Base-by-base conservation (phyloP, 2,888 invertebrate species). In the Athetis lepigone region DNA sequence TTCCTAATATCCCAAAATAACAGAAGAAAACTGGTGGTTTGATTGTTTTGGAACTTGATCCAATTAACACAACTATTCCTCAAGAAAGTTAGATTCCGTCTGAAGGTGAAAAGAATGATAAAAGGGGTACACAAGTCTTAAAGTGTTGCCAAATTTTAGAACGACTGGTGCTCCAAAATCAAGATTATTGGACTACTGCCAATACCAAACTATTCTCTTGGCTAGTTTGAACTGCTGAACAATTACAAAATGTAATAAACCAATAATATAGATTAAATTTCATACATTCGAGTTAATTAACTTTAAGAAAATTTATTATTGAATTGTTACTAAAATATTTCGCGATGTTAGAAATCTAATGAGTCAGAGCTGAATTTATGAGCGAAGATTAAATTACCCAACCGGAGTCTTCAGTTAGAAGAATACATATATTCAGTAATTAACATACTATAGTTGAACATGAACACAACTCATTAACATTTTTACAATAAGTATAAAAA, bases 31-130 rank as follows among this genome's bases (percentile, higher is more conserved):
- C 49, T 52, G 25, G 29, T n/a, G 21, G 0, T 21, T 49, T 23
- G 4, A 39, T 49, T 21, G 7, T 39, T 42, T 33, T 23, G 13
- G 7, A 51, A 51, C 19, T 46, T 36, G 40, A 40, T 59, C 37
- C 36, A 59, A 46, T 52, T 55, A 66, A 72, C 67, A 79, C 81
- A 70, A 79, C 83, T 85, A 61, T 75, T 75, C 80, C 57, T 45
- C 62, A 60, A 75, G 81, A 84, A 81, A 85, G 81, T 80, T 80
- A 69, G 80, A 77, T 74, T 79, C 83, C 82, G 84, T 90, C 87
- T 92, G 90, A 91, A 91, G 90, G 90, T 92, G 90, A 91, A 90
- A 90, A 90, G 78, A 87, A 88, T 84, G 90, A 87, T 89, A 88
- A 85, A 85, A 86, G 80, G 81, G 79, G 74, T 70, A 80, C 85